Conservation (phyloP, 2,113 vertebrate genomes). For the Myxocyprinus asiaticus region DNA sequence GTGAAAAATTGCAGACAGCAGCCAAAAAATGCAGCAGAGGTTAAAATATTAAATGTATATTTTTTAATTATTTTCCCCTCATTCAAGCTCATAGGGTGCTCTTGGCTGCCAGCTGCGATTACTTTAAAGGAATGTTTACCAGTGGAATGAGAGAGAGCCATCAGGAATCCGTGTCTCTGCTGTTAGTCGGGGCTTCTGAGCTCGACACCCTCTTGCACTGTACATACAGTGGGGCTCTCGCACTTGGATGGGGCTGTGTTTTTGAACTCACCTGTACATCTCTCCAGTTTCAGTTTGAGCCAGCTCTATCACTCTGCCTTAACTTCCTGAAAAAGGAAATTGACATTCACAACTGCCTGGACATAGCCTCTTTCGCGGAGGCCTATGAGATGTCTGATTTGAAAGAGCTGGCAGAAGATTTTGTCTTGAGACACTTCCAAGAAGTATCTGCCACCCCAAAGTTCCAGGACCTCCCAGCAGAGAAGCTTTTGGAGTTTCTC, state of each 20-base stretch:
- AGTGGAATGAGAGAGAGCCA: conserved; percentile 84
- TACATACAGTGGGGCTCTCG: conserved; percentile 79
- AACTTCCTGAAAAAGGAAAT: conserved; percentile 77
- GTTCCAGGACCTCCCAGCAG: conserved; percentile 80
- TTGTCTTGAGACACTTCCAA: conserved; percentile 80
- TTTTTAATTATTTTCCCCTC: neutral
- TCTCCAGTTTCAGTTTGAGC: conserved; percentile 83
- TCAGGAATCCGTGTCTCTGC: conserved; percentile 65
- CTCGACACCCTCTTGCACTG: conserved; percentile 79
- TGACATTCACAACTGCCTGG: conserved; percentile 76
- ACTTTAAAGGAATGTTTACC: conserved; percentile 87
- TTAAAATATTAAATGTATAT: no score
- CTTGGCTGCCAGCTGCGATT: conserved; percentile 85
- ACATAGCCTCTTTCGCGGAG: conserved; percentile 76
- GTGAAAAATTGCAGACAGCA: no score
- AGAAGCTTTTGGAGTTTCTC: conserved; percentile 77
- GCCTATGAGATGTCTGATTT: conserved; percentile 76
- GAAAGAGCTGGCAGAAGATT: conserved; percentile 74
- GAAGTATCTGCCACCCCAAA: conserved; percentile 75
- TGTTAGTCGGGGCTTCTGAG: conserved; percentile 73
- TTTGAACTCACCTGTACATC: conserved; percentile 80
- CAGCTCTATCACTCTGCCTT: conserved; percentile 81
- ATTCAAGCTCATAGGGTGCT: conserved; percentile 83
- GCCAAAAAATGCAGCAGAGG: no score
- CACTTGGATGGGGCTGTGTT: conserved; percentile 76